Conservation (phyloP, 37 sponge, comb jelly and placozoan genomes). For the Lycopodina hypogea region DNA sequence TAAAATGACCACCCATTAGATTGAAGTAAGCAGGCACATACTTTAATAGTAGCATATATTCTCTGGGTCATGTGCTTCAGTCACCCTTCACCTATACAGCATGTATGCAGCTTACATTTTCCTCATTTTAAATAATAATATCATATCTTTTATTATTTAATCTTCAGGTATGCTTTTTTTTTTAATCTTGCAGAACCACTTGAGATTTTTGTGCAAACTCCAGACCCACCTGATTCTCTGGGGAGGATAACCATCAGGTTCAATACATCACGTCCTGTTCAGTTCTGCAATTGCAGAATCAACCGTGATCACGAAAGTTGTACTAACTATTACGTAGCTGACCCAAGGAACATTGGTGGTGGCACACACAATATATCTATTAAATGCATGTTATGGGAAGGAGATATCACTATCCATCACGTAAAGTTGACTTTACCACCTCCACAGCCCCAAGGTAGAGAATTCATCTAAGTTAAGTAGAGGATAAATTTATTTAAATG, state of each 20-base stretch:
- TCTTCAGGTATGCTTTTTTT: no score
- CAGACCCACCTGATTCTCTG: conserved; percentile 19
- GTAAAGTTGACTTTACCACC: conserved; percentile 15
- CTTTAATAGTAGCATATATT: no score
- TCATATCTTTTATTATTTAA: not conserved
- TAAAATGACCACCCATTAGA: no score
- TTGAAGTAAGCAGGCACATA: no score
- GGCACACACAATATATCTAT: conserved; percentile 24
- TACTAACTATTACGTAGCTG: not conserved
- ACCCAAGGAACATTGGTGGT: conserved; percentile 19
- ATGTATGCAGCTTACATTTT: no score
- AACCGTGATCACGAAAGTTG: not conserved
- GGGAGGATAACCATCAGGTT: conserved; percentile 30
- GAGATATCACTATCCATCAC: not conserved
- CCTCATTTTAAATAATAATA: no score
- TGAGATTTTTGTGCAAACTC: conserved; percentile 5
- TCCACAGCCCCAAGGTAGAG: conserved; percentile 17
- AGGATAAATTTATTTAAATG: no score
- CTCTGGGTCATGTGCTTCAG: no score
- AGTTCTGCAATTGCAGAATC: conserved; percentile 14
- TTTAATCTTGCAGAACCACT: conserved; percentile 17
- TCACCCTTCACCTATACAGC: no score
- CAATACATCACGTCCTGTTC: conserved; percentile 24
- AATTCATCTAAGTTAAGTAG: no score
- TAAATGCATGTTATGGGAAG: conserved; percentile 12